Base-by-base conservation (phyloP, 2,113 vertebrate genomes). In the Planiliza haematocheilus region DNA sequence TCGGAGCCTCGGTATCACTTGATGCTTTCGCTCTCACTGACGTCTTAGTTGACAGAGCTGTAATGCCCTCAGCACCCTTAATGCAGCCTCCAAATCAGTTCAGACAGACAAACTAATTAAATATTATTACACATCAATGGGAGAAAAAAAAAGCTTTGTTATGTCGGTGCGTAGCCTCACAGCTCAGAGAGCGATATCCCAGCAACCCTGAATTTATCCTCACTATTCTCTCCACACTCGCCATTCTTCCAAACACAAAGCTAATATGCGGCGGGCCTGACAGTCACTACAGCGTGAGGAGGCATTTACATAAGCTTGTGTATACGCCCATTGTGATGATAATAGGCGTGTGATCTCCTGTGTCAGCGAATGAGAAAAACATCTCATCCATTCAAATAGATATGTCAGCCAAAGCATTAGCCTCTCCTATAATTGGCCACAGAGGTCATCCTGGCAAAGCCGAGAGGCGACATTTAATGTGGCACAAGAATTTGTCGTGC, bases 221-320 rank as follows among this genome's bases (percentile, higher is more conserved):
- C 50, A 52, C 42, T 64, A 67, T 85, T 80, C 85, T 76, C 74
- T 62, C 42, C 53, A 41, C 63, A 45, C 70, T 70, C 39, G 30
- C 79, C 79, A 86, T 90, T 92, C 79, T 90, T 89, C 60, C 39
- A 20, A 77, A 65, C 67, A 86, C 85, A 91, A 90, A 89, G 81
- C 82, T 87, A 88, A 89, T 86, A 82, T 85, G 84, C 24, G 77
- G 55, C 56, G 58, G 72, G 74, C 85, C 81, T 79, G 85, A 88
- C 84, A 78, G 84, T 86, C 62, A 69, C 83, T 45, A 72, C 72
- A 24, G 76, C 53, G 42, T n/a, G 67, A 79, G 81, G 58, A 83
- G 70, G 70, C 86, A 90, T 92, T 92, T 92, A 85, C 90, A 92
- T 88, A 91, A 89, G 85, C 86, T 81, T 77, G 77, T 88, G 77